phyloP scores from a whole-genome alignment of 2,888 invertebrate species.

The Mantis religiosa region DNA sequence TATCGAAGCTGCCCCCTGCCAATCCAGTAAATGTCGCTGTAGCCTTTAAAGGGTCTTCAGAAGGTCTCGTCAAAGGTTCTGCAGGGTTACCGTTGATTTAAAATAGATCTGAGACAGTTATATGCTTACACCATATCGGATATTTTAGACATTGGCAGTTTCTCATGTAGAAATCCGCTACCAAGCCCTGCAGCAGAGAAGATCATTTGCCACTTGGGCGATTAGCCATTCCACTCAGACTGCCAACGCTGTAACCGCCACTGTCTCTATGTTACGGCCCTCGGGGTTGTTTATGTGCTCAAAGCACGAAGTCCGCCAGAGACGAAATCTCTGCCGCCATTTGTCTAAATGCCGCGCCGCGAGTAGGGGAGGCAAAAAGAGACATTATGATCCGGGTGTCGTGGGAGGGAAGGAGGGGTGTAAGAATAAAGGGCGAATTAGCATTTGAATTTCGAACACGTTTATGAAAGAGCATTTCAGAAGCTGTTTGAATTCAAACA shows the following conservation, averaged over 20 bases:
- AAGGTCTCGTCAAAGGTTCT: no score
- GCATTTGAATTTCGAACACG: conserved; percentile 16
- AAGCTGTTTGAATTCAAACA: conserved; percentile 9
- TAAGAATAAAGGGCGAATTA: neutral
- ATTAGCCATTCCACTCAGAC: neutral
- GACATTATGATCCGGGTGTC: neutral
- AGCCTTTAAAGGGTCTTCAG: no score
- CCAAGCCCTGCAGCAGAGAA: no score
- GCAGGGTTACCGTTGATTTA: no score
- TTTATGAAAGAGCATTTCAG: neutral
- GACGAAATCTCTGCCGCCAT: neutral
- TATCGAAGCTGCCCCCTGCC: no score
- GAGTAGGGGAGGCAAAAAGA: neutral
- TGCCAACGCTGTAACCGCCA: neutral
- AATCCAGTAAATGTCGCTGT: no score
- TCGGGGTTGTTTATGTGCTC: neutral
- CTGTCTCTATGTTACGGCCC: neutral
- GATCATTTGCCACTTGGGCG: no score
- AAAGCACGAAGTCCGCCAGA: neutral
- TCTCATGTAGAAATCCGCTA: no score
- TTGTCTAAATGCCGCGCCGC: neutral
- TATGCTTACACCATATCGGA: no score
- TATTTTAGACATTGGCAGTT: no score
- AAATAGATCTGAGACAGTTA: no score
- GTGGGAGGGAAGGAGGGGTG: neutral